phyloP scores from a whole-genome alignment of 2,888 invertebrate species.

The Brachycybe producta region DNA sequence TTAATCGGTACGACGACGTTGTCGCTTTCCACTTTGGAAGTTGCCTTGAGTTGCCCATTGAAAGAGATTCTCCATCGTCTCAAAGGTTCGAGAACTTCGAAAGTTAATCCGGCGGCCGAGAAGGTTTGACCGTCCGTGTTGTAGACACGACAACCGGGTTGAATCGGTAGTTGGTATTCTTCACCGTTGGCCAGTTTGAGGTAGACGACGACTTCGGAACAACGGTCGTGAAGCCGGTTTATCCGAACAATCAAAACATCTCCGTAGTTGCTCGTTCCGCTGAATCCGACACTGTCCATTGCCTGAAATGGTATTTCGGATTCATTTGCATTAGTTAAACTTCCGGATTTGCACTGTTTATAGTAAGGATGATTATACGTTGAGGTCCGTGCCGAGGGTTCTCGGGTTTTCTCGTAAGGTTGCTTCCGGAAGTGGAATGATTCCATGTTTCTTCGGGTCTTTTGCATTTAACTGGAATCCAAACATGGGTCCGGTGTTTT shows the following conservation, averaged over 20 bases:
- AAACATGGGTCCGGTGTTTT: no score
- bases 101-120: constrained; percentile 38
- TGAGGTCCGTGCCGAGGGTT: no score
- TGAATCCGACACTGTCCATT: constrained; percentile 38
- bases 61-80: constrained; percentile 49
- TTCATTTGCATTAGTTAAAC: no score
- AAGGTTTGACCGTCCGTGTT: constrained; percentile 29
- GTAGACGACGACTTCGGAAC: constrained; percentile 45
- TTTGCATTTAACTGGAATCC: no score
- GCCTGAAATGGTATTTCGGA: no score
- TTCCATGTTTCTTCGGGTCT: no score
- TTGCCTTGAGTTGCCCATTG: constrained; percentile 54
- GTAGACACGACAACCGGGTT: constrained; percentile 41
- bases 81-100: constrained; percentile 49
- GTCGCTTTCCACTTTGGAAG: no score
- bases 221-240: constrained; percentile 39
- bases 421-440: no score
- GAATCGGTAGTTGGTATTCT: constrained; percentile 40
- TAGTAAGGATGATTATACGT: no score
- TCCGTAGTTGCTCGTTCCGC: constrained; percentile 45
- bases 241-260: constrained; percentile 43
- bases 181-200: constrained; percentile 35
- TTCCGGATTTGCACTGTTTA: no score
- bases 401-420: no score
- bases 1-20: background rate